Evolutionary conservation across 2,113 vertebrate genomes (phyloP).

Genomic region (Pongo abelii): DNA sequence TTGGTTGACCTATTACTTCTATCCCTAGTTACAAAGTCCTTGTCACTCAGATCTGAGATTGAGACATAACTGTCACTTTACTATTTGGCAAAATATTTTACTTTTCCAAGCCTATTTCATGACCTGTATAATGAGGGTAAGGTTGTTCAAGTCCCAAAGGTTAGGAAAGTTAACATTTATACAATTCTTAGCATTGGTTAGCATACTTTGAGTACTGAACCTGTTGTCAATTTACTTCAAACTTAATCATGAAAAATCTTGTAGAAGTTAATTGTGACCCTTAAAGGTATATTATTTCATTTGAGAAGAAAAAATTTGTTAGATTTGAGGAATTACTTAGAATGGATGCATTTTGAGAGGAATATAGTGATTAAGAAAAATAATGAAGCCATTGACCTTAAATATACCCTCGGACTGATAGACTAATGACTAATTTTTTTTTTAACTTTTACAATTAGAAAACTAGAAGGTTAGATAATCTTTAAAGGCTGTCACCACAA

Average conservation of each 20-base stretch:
- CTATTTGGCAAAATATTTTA: not conserved
- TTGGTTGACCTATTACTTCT: not conserved
- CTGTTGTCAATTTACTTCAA: not conserved
- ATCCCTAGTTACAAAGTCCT: not conserved
- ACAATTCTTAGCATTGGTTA: not conserved
- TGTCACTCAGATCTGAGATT: not conserved
- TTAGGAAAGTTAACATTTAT: not conserved
- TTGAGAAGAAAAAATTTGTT: not conserved
- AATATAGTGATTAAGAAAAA: not conserved
- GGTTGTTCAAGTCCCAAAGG: not conserved
- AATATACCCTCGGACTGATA: not conserved
- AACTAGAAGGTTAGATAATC: not conserved
- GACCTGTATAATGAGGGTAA: not conserved
- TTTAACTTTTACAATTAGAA: not conserved
- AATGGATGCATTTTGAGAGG: slow-evolving; percentile 26
- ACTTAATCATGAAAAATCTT: not conserved
- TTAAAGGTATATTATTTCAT: not conserved
- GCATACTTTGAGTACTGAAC: not conserved
- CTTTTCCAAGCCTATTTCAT: not conserved
- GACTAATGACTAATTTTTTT: not conserved
- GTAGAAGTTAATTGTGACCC: not conserved
- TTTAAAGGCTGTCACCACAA: not conserved
- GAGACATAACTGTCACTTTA: not conserved
- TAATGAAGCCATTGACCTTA: slow-evolving; percentile 13
- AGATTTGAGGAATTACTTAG: slow-evolving; percentile 35